Conservation (phyloP, 2,113 vertebrate species). For the Dipodomys ordii region DNA sequence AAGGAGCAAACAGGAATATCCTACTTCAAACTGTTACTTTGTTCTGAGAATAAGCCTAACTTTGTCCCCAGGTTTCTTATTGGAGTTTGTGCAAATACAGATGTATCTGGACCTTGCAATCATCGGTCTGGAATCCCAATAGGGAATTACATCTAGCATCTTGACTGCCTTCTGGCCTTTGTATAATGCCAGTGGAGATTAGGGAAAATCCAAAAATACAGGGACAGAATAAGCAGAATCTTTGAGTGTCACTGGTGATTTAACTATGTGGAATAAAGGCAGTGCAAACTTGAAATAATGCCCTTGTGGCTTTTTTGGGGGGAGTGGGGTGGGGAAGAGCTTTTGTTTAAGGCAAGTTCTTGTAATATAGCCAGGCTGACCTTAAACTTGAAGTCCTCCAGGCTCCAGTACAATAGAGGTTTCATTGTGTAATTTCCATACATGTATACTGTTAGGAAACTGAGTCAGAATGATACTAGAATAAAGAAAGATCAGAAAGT, state of each 20-base stretch:
- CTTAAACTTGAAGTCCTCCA: too few species aligned
- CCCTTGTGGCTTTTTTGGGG: not conserved
- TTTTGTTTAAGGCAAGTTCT: too few species aligned
- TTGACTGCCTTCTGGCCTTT: constrained; percentile 66
- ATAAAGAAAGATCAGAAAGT: too few species aligned
- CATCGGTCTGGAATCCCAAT: constrained; percentile 44
- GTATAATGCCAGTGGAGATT: constrained; percentile 42
- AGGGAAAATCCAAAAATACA: constrained; percentile 35
- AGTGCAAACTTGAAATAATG: constrained; percentile 41
- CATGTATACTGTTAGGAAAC: too few species aligned
- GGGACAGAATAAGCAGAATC: constrained; percentile 39
- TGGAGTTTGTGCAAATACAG: constrained; percentile 48
- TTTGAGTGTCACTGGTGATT: constrained; percentile 26
- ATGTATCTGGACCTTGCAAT: constrained; percentile 32
- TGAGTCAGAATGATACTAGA: too few species aligned
- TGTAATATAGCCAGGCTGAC: too few species aligned
- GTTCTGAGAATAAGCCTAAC: not conserved
- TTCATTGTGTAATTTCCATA: too few species aligned
- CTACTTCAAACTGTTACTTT: not conserved
- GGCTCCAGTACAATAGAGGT: too few species aligned
- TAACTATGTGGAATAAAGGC: constrained; percentile 19
- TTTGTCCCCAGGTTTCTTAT: constrained; percentile 52
- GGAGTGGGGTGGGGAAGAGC: too few species aligned
- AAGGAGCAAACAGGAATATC: constrained; percentile 1
- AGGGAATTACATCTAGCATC: constrained; percentile 7